Base-by-base conservation (phyloP, 2,113 vertebrate genomes). In the Hippopotamus amphibius region DNA sequence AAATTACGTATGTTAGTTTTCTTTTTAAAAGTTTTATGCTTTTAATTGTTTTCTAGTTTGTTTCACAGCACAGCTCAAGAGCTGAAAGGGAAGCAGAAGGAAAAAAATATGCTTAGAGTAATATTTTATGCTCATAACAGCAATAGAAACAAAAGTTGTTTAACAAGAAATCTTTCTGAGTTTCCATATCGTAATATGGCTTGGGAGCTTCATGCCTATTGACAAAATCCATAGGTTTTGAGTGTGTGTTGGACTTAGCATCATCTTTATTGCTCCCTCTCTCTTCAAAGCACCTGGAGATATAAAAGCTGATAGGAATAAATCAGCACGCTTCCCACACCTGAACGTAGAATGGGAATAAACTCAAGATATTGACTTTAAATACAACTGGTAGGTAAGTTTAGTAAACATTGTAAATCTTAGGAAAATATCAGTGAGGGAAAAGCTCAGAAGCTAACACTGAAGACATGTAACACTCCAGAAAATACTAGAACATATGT, bases 161-260 rank as follows among this genome's bases (percentile, higher is more conserved):
- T 89, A 65, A 24, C 7, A 74, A 65, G 66, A 96, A 69, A 48
- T 11, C 7, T 84, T 86, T 77, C 53, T 55, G 43, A 26, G 3
- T 86, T 46, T 66, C 55, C 13, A 0, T 19, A 80, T 71, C 63
- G 43, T 59, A 81, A 69, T 55, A 24, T 48, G 65, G 65, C 15
- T 92, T 48, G 30, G 86, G 48, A 83, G 6, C 2, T 43, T 93
- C 37, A n/a, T 14, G 16, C 17, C 37, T 92, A 8, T 77, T 65
- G 72, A 96, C 96, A 90, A 95, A 87, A 94, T 55, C 21, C 17
- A 19, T 53, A 77, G 46, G 22, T 66, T 92, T 87, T 86, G 48
- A 86, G 37, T 46, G 15, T 93, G 24, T 69, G 43, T 86, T 92
- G 82, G 69, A 80, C 30, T 88, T 84, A 48, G 24, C 30, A 11